A percentile compares a stretch with the other conserved stretches of the same genome.
These are phyloP conservation scores for Epizoanthus illoricatus DNA, from an alignment of 92 coral and sea anemone genomes.

Conservation along the genomic window DNA sequence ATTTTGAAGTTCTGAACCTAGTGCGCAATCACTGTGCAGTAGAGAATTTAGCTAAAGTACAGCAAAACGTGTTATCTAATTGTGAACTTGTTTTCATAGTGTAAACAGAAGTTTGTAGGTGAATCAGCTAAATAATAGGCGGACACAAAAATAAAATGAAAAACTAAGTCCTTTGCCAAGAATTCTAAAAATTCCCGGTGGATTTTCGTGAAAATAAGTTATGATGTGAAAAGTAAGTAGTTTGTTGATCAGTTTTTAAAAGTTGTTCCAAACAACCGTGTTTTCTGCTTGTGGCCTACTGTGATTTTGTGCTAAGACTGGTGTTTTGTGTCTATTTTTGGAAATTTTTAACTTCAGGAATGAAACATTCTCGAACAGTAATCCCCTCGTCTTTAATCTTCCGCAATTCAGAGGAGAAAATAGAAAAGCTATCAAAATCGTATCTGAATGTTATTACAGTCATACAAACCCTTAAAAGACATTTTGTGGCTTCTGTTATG, in stretches of 20 bases:
- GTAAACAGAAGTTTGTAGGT: conserved; percentile 51
- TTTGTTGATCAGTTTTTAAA: conserved; percentile 27
- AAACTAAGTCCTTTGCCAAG: neutral
- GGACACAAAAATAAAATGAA: neutral
- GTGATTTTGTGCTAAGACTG: conserved; percentile 1
- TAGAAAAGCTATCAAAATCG: conserved; percentile 32
- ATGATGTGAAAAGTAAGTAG: conserved; percentile 13
- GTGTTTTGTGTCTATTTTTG: conserved; percentile 20
- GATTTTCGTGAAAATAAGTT: conserved; percentile 19
- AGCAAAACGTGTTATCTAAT: conserved; percentile 49
- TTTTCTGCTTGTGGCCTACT: conserved; percentile 34
- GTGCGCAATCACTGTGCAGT: conserved; percentile 13
- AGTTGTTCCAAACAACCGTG: conserved; percentile 28
- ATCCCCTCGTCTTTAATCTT: conserved; percentile 6
- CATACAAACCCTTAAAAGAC: conserved; percentile 29
- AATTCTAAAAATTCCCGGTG: conserved; percentile 4
- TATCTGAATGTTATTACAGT: conserved; percentile 23
- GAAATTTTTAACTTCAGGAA: conserved; percentile 33
- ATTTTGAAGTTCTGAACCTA: conserved; percentile 16
- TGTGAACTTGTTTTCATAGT: conserved; percentile 38
- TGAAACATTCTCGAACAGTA: conserved; percentile 27
- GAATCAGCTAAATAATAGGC: conserved; percentile 5
- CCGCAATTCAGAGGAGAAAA: conserved; percentile 11
- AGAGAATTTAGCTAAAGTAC: neutral
- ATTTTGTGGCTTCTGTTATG: conserved; percentile 40